phyloP scores from a whole-genome alignment of 2,113 vertebrate genomes.

The Nestor notabilis region DNA sequence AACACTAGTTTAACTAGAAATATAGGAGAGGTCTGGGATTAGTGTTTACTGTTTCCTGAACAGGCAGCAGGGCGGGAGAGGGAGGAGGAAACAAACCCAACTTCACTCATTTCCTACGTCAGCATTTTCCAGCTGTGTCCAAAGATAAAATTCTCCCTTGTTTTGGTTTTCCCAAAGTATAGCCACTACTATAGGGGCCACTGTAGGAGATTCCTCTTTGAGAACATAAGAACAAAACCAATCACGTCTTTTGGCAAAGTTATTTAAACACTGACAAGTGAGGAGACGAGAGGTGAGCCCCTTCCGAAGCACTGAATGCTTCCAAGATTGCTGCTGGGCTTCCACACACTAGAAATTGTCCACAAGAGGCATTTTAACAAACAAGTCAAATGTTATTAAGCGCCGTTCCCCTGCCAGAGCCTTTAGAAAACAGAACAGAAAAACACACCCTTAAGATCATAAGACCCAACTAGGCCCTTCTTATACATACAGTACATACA shows the following conservation, averaged over 20 bases:
- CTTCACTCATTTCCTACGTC: background rate
- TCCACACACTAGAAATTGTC: constrained; percentile 20
- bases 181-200: constrained; percentile 65
- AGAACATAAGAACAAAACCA: constrained; percentile 39
- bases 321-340: constrained; percentile 31
- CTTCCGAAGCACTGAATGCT: background rate
- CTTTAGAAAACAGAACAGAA: constrained; percentile 54
- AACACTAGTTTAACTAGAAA: constrained; percentile 9
- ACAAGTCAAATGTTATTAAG: constrained; percentile 43
- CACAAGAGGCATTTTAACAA: constrained; percentile 54
- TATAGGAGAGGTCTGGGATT: background rate
- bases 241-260: constrained; percentile 50
- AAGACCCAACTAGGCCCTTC: constrained; percentile 71
- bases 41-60: constrained; percentile 25
- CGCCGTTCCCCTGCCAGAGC: constrained; percentile 60
- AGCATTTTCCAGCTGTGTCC: background rate
- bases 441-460: constrained; percentile 58
- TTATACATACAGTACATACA: constrained; percentile 76
- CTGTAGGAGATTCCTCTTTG: constrained; percentile 52
- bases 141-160: background rate
- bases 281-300: background rate
- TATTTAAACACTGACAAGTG: constrained; percentile 53
- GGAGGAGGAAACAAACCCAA: background rate
- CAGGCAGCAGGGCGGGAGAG: background rate
- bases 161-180: constrained; percentile 44